Evolutionary conservation across 2,797 vertebrate genomes (phyloP), one percentile per base, ranked within the genome.

Genomic region (Gobio occitaniae): DNA sequence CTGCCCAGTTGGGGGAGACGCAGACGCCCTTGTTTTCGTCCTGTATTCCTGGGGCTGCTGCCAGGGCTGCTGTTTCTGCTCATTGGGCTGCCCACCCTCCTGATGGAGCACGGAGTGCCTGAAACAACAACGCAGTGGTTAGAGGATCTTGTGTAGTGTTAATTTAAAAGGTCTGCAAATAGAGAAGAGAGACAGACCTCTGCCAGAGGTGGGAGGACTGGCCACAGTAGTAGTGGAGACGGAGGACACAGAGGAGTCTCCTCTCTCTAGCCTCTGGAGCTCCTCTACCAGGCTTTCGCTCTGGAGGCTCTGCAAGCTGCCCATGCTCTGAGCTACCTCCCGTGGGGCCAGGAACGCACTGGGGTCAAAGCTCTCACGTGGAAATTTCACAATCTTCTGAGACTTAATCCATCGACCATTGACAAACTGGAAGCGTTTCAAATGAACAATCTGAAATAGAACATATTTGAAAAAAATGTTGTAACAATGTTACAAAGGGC

Each of bases 381-480:
- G 98, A 89, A 99, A 99, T 93, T 99, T 99, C 70, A 99, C 98
- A 3, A 99, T 99, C 94, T 99, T 99, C 93, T 99, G 98, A 70
- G 98, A 99, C 90, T 99, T 99, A 92, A 99, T 99, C 98, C 98
- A 99, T 87, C 98, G 97, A 0, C 97, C 98, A 0, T 99, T 99
- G 69, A 99, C 98, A 0, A 99, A 99, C 89, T 99, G 98, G 92
- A 99, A 99, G 87, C 98, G 96, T 92, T 99, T 99, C 90, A 99
- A 94, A 91, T 99, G 98, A 90, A 99, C 97, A 84, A 99, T 99
- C 98, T 99, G 89, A 48, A 82, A 80, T 5, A 79, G 1, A 9
- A 25, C 11, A 54, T 0, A 0, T n/a, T n/a, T n/a, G 38, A 61
- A 47, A 16, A 32, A 56, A 0, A 54, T 48, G 36, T 13, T 74